A percentile compares a stretch with the other conserved stretches of the same genome.
phyloP scores from a whole-genome alignment of 2,113 vertebrate species.

The Brienomyrus longianalis region DNA sequence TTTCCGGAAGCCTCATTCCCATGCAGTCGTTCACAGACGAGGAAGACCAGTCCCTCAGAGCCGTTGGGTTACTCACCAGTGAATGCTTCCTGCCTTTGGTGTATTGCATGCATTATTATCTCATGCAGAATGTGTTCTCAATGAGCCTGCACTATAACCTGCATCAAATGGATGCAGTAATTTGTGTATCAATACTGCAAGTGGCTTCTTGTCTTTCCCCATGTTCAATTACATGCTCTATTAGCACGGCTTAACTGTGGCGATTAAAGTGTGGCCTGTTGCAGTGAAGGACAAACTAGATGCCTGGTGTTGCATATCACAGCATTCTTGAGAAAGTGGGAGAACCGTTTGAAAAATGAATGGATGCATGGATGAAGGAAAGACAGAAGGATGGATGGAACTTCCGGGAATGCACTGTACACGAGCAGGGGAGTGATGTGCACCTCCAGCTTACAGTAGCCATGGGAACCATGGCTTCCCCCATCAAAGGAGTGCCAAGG shows the following conservation, averaged over 20 bases:
- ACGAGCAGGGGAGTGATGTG: too few species aligned
- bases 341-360: neutral
- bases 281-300: neutral
- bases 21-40: neutral
- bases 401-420: too few species aligned
- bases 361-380: neutral
- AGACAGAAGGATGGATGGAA: neutral
- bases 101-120: neutral
- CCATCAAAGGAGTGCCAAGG: too few species aligned
- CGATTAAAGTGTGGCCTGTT: neutral
- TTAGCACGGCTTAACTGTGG: neutral
- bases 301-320: neutral
- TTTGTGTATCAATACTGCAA: constrained; percentile 8
- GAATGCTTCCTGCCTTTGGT: neutral
- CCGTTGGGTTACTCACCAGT: neutral
- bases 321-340: neutral
- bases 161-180: neutral
- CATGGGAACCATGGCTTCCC: too few species aligned
- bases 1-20: neutral
- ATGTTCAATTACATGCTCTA: constrained; percentile 1
- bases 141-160: neutral
- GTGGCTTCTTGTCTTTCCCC: neutral
- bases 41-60: neutral
- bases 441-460: too few species aligned
- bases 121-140: neutral